A percentile compares a stretch with the other conserved stretches of the same genome.
phyloP scores from a whole-genome alignment of 2,113 vertebrate genomes.

The Cyrtonyx montezumae region DNA sequence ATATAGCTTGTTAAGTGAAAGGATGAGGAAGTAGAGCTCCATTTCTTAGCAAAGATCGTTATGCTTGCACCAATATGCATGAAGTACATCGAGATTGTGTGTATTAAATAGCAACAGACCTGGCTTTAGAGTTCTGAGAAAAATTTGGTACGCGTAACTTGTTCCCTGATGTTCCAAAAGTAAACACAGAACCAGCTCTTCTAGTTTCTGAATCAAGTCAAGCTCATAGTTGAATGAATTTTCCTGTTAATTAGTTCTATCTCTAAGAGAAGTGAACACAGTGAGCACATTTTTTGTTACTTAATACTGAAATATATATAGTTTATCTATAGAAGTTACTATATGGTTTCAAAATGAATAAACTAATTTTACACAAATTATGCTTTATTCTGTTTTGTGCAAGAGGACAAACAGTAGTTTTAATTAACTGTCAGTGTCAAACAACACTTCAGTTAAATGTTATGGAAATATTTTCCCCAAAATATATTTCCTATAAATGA shows the following conservation, averaged over 20 bases:
- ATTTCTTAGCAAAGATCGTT: neutral
- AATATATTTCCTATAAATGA: neutral
- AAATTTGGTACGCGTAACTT: neutral
- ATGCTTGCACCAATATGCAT: neutral
- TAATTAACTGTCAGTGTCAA: neutral
- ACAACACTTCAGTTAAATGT: neutral
- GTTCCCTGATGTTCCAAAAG: neutral
- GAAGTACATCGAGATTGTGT: neutral
- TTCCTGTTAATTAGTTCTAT: constrained; percentile 26
- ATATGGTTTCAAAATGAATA: neutral
- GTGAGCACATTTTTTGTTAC: neutral
- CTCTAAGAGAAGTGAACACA: neutral
- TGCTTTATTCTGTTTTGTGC: neutral
- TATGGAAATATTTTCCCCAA: neutral
- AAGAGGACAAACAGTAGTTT: neutral
- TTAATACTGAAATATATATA: neutral
- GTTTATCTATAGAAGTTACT: neutral
- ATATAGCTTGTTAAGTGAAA: neutral
- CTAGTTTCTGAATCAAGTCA: neutral
- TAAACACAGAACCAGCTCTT: neutral
- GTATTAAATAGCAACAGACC: neutral
- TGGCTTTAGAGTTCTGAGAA: neutral
- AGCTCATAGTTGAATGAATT: neutral
- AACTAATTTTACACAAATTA: neutral
- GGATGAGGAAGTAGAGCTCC: neutral